Percentiles rank a stretch among this genome's conserved stretches.
Evolutionary conservation across 2,113 vertebrate species (phyloP).

Genomic region (Crotalus horridus): DNA sequence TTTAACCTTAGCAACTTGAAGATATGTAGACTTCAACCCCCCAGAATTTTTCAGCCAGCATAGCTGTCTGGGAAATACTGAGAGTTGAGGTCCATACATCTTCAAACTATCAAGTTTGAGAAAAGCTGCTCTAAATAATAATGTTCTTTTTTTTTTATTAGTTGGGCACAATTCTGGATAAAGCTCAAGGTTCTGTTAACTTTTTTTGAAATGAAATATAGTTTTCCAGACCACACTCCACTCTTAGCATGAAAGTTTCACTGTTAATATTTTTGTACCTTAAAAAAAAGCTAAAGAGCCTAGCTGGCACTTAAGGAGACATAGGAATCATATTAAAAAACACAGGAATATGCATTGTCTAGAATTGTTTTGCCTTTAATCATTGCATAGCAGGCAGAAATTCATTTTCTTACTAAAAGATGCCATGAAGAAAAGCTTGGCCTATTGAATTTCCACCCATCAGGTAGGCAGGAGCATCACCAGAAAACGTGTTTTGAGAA

Average conservation of each 20-base stretch:
- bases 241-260: not conserved
- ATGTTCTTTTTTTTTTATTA: not conserved
- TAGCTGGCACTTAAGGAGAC: not conserved
- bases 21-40: not conserved
- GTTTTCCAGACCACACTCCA: not conserved
- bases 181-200: not conserved
- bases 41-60: not conserved
- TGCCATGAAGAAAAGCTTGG: not conserved
- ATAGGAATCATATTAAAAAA: not conserved
- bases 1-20: not conserved
- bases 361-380: not conserved
- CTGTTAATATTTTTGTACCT: not conserved
- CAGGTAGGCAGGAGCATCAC: not conserved
- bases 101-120: not conserved
- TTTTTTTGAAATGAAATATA: not conserved
- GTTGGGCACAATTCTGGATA: not conserved
- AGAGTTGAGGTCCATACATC: not conserved
- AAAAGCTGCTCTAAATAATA: not conserved
- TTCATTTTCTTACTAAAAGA: not conserved
- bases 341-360: not conserved
- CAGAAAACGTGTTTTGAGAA: not conserved
- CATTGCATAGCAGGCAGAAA: not conserved
- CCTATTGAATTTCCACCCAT: not conserved
- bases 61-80: not conserved
- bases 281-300: not conserved